These are phyloP conservation scores for Heptranchias perlo DNA, from an alignment of 2,113 vertebrate genomes.

Conservation along the genomic window DNA sequence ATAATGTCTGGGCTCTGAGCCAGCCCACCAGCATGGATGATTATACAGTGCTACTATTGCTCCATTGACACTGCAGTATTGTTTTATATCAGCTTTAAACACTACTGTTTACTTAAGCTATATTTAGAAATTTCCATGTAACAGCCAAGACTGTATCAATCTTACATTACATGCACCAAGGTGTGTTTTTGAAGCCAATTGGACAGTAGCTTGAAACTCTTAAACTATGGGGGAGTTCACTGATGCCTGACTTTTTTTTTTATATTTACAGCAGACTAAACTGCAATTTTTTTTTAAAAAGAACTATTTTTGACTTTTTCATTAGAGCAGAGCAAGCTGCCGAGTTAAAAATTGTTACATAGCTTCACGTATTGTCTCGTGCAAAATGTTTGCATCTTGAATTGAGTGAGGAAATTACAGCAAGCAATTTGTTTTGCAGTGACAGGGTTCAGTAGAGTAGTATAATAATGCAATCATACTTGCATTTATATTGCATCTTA, in stretches of 20 bases:
- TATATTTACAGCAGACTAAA: not conserved
- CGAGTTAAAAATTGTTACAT: not conserved
- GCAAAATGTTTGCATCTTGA: not conserved
- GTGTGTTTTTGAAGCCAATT: not conserved
- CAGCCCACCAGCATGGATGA: not conserved
- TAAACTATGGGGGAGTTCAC: not conserved
- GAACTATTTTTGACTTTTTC: not conserved
- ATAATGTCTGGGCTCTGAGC: not conserved
- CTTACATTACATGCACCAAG: not conserved
- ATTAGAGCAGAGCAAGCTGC: not conserved
- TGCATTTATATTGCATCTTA: not conserved
- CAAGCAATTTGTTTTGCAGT: not conserved
- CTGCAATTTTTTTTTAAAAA: not conserved
- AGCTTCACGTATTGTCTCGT: not conserved
- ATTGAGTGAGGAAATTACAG: not conserved
- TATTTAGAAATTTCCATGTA: not conserved
- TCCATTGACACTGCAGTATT: not conserved
- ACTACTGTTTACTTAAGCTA: not conserved
- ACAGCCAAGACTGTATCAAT: not conserved
- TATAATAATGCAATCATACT: not conserved
- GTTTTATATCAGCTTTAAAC: not conserved
- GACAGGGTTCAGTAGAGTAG: not conserved
- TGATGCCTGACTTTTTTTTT: not conserved
- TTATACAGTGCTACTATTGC: not conserved
- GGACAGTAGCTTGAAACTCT: not conserved